Percentiles rank a stretch among this genome's conserved stretches.
phyloP scores from a whole-genome alignment of 2,797 vertebrate species.

The Notamacropus eugenii region DNA sequence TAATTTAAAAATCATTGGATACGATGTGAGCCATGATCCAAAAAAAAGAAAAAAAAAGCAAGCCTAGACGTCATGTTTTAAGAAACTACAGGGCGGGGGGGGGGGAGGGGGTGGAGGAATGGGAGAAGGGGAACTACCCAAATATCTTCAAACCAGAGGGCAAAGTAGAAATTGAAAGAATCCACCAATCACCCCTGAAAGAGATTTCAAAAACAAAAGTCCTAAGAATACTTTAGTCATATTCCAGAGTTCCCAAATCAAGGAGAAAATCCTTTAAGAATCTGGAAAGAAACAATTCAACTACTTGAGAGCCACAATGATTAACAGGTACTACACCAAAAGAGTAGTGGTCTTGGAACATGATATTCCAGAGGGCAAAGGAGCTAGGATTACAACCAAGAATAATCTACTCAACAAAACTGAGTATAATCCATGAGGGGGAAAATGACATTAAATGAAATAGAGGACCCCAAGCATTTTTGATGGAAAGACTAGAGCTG shows the following conservation, averaged over 20 bases:
- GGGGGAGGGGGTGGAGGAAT: too few species aligned
- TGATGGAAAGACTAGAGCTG: not conserved
- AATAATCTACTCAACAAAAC: not conserved
- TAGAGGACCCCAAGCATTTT: not conserved
- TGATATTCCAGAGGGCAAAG: not conserved
- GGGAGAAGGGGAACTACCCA: rapidly evolving
- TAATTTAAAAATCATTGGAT: not conserved
- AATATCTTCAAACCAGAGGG: not conserved
- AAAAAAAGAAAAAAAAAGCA: not conserved
- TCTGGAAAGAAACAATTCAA: not conserved
- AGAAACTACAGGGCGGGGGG: not conserved
- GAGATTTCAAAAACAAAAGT: not conserved
- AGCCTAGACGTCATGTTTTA: not conserved
- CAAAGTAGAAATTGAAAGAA: not conserved
- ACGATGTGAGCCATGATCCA: not conserved
- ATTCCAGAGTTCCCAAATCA: not conserved
- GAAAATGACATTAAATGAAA: not conserved
- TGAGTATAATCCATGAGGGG: not conserved
- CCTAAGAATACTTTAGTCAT: not conserved
- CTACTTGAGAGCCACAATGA: not conserved
- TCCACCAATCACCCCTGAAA: not conserved
- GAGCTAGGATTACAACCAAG: not conserved
- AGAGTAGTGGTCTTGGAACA: not conserved
- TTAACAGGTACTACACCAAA: not conserved
- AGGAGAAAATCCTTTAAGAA: not conserved